These are phyloP conservation scores for Drosophila pandora DNA, from an alignment of 1,140 invertebrate species.

Conservation along the genomic window DNA sequence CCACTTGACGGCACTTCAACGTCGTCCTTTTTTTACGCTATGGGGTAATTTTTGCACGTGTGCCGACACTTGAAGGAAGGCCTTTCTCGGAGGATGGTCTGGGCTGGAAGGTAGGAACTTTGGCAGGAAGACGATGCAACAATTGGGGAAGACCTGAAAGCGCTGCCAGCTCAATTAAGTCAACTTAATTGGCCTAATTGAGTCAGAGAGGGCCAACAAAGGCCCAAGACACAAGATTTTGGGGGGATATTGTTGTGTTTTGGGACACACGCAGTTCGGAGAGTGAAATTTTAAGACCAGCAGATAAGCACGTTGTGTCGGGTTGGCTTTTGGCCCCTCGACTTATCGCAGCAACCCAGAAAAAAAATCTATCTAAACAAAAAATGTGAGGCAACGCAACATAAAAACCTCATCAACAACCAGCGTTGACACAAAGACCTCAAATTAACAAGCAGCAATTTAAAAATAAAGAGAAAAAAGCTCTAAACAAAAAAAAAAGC, in stretches of 20 bases:
- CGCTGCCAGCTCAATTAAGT: constrained; percentile 72
- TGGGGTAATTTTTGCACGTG: constrained; percentile 68
- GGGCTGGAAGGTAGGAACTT: not conserved
- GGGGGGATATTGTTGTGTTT: constrained; percentile 3
- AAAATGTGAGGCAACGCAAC: constrained; percentile 57
- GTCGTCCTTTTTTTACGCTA: constrained; percentile 24
- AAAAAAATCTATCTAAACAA: constrained; percentile 58
- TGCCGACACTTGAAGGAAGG: constrained; percentile 53
- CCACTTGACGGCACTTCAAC: constrained; percentile 70
- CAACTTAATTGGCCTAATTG: constrained; percentile 79
- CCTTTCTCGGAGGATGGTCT: not conserved
- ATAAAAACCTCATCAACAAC: constrained; percentile 64
- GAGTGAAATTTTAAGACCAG: constrained; percentile 56
- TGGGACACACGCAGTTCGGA: constrained; percentile 49
- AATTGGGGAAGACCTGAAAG: constrained; percentile 57
- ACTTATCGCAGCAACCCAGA: constrained; percentile 66
- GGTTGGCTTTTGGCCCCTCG: constrained; percentile 44
- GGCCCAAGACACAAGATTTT: constrained; percentile 32
- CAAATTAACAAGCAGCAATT: constrained; percentile 76
- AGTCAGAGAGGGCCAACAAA: constrained; percentile 64
- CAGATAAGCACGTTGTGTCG: constrained; percentile 66
- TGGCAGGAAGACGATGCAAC: constrained; percentile 25
- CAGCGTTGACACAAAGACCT: constrained; percentile 78
- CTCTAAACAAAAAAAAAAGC: constrained; percentile 23
- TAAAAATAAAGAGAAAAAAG: constrained; percentile 51